Evolutionary conservation across 2,113 vertebrate genomes (phyloP), one percentile per base, ranked within the genome.

Genomic region (Chaenocephalus aceratus): DNA sequence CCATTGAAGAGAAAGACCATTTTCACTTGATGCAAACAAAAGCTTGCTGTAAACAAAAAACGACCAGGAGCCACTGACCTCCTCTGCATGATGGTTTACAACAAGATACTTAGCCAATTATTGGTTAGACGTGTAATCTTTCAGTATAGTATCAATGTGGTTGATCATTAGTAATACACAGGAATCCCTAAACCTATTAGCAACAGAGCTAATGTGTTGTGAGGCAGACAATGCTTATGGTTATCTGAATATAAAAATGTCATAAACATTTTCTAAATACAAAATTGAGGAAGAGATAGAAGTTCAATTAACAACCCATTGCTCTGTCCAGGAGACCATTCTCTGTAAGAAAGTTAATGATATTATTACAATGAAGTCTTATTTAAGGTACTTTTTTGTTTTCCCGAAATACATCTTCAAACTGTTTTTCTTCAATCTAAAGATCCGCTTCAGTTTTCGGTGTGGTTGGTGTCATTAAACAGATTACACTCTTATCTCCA

Each of bases 71-170:
- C 36, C 2, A 44, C 61, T 59, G 62, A 75, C 62, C 82, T 83
- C 23, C 16, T 52, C 41, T 68, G 78, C 51, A 71, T 41, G 62
- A 78, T 23, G 58, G 45, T 87, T 87, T 84, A 89, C 68, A 87
- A 83, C 75, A 45, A 75, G 77, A 64, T 75, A 60, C 58, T 72
- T 72, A 34, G 75, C 53, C 80, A 84, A 72, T 86, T 91, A 90
- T 86, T 85, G 82, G 76, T 84, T 64, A 90, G 79, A 63, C 61
- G 23, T 67, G 69, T 77, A 78, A 74, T 80, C 84, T 71, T 71
- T 87, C 34, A 90, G 91, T 94, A 91, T 94, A 94, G 93, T 94
- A 94, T 91, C 89, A 93, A 87, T 92, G 84, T 84, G 90, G 92
- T 92, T 94, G 91, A 93, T 94, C 89, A 94, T 93, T 93, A 89